Evolutionary conservation across 2,797 vertebrate genomes (phyloP), one percentile per base, ranked within the genome.

Genomic region (Apogon hyalosoma): DNA sequence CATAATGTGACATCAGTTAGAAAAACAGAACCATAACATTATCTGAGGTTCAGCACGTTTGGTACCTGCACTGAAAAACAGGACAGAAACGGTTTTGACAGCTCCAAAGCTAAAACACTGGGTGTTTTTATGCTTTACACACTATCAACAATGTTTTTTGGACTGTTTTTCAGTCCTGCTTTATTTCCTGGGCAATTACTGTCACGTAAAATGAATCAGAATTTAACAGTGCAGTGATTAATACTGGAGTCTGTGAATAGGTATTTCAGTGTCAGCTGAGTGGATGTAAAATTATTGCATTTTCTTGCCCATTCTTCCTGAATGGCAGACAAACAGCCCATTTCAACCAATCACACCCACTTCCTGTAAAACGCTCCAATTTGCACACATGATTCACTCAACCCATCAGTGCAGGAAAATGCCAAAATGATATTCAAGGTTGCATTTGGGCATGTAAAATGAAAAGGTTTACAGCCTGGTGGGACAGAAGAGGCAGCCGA

Each of bases 391-490:
- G 54, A 85, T 86, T 77, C 78, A 77, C 60, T 64, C 88, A 71
- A 82, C 77, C 68, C 72, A 83, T 73, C 66, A 75, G 63, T 59
- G 76, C 52, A 40, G 58, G 80, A 76, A 84, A 81, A 87, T 51
- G 39, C 62, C 56, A 77, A 59, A 86, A 84, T 88, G 72, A 84
- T 86, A 87, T 90, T 92, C 90, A 90, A 90, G 88, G 89, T 75
- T 94, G 90, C 81, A 80, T 73, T 82, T 88, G 88, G 84, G 75
- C 91, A 77, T 72, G 91, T 93, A 90, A 93, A 93, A 94, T 94
- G 92, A 92, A 91, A 88, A 86, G 82, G 91, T 94, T 95, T 94
- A 90, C 92, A 84, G 89, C 83, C 93, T 84, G 81, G 79, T 75
- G 84, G 77, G 90, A 91, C 87, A 86, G 87, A 78, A 66, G 78